A percentile compares a stretch with the other conserved stretches of the same genome.
phyloP scores from a whole-genome alignment of 2,113 vertebrate species.

The Equus przewalskii region DNA sequence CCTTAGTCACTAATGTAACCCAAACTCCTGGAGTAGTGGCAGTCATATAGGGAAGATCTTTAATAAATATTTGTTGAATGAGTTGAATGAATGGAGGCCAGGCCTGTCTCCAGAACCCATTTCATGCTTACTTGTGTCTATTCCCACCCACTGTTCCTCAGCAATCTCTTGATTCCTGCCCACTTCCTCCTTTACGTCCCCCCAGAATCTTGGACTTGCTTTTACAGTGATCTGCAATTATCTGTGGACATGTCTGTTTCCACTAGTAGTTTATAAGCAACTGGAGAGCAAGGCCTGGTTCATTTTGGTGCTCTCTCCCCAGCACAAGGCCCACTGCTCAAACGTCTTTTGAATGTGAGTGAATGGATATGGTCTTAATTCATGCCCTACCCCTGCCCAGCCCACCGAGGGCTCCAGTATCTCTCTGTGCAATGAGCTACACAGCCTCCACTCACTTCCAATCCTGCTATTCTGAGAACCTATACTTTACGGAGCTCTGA shows the following conservation, averaged over 20 bases:
- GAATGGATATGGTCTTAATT: neutral
- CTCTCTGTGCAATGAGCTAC: neutral
- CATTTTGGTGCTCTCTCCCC: neutral
- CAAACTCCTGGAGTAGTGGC: neutral
- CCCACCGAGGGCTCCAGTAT: neutral
- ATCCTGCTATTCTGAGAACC: neutral
- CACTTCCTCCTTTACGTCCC: neutral
- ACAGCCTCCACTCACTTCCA: neutral
- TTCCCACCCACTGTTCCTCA: neutral
- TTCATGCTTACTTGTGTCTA: neutral
- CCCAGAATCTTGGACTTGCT: neutral
- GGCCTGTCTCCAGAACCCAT: neutral
- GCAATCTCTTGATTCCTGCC: neutral
- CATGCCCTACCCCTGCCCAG: neutral
- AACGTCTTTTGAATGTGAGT: neutral
- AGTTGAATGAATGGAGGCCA: neutral
- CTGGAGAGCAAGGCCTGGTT: neutral
- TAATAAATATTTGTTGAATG: neutral
- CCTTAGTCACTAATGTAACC: conserved; percentile 4
- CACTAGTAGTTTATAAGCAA: neutral
- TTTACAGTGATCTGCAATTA: neutral
- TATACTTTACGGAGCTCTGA: neutral
- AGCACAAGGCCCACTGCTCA: neutral
- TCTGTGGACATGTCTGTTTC: neutral
- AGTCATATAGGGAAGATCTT: neutral